phyloP scores from a whole-genome alignment of 1,140 invertebrate genomes.

The Drosophila serrata region DNA sequence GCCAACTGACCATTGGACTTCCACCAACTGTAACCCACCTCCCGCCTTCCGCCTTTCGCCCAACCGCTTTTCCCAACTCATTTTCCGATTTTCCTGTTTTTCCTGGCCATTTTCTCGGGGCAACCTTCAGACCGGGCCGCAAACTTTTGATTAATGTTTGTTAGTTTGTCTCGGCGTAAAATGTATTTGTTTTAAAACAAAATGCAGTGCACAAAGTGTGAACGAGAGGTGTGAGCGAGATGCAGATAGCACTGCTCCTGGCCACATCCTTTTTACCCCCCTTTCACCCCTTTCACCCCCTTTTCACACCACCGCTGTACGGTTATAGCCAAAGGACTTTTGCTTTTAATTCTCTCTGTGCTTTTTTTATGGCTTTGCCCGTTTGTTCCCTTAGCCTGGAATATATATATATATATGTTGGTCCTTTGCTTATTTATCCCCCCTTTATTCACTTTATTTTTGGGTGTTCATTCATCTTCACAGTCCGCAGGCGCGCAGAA shows the following conservation, averaged over 20 bases:
- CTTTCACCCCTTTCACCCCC: not conserved
- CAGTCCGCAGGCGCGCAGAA: conserved; percentile 60
- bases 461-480: conserved; percentile 73
- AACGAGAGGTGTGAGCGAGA: conserved; percentile 34
- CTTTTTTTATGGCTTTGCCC: conserved; percentile 33
- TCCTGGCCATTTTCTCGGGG: conserved; percentile 44
- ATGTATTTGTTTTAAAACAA: conserved; percentile 81
- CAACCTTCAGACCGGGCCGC: conserved; percentile 64
- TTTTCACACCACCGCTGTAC: conserved; percentile 7
- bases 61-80: conserved; percentile 21
- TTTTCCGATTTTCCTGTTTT: conserved; percentile 29
- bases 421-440: conserved; percentile 32
- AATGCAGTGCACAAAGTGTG: conserved; percentile 58
- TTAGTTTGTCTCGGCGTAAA: conserved; percentile 71
- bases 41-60: not conserved
- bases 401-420: not conserved
- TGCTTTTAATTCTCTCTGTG: conserved; percentile 43
- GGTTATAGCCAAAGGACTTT: conserved; percentile 34
- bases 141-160: conserved; percentile 81
- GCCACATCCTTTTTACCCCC: conserved; percentile 10
- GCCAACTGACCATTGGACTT: conserved; percentile 35
- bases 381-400: conserved; percentile 16
- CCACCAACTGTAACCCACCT: not conserved
- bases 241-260: conserved; percentile 38
- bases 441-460: conserved; percentile 39